These are phyloP conservation scores for Philopotamus ludificatus DNA, from an alignment of 1,140 invertebrate species.

Conservation along the genomic window DNA sequence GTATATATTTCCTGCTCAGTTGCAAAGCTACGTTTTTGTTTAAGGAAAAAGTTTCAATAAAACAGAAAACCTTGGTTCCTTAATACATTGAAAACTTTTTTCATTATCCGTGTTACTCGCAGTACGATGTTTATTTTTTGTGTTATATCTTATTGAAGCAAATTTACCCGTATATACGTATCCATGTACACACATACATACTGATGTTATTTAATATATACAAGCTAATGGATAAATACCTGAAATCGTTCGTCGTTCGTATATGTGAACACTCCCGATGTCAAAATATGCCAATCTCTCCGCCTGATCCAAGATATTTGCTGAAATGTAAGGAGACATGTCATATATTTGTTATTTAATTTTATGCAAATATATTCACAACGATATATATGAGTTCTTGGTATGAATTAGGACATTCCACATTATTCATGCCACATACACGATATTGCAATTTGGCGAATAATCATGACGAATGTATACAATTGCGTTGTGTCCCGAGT, in stretches of 20 bases:
- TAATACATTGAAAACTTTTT: conserved; percentile 23
- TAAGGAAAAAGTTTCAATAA: neutral
- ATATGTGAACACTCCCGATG: conserved; percentile 85
- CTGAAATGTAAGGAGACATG: conserved; percentile 45
- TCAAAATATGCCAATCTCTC: conserved; percentile 89
- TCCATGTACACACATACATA: neutral
- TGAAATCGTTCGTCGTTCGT: conserved; percentile 89
- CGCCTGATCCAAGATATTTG: conserved; percentile 90
- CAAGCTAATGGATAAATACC: conserved; percentile 43
- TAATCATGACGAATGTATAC: too few species aligned
- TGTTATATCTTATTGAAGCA: neutral
- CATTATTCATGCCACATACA: too few species aligned
- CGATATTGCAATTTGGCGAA: neutral
- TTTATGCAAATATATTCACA: neutral
- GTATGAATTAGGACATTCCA: too few species aligned
- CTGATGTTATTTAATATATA: too few species aligned
- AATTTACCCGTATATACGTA: neutral
- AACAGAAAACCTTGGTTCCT: neutral
- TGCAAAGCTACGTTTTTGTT: neutral
- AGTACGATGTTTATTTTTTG: conserved; percentile 2
- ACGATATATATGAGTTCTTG: too few species aligned
- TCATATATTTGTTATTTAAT: too few species aligned
- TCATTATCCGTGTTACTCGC: conserved; percentile 20
- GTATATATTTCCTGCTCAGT: neutral
- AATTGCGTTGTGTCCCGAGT: neutral